These are phyloP conservation scores for Sitodiplosis mosellana DNA, from an alignment of 1,140 invertebrate species.

Conservation along the genomic window DNA sequence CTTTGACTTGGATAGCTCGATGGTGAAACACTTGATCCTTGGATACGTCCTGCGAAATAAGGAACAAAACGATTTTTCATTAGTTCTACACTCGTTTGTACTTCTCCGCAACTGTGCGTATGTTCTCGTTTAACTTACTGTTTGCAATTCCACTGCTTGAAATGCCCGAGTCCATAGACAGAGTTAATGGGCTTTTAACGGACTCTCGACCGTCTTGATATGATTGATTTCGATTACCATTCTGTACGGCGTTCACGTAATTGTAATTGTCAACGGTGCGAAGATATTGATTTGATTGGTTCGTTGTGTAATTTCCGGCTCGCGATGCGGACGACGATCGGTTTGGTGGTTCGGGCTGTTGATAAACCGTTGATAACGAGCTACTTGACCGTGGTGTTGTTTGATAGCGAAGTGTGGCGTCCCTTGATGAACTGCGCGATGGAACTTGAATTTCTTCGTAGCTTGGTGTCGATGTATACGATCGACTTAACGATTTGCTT, in stretches of 20 bases:
- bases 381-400: background rate
- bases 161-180: slow-evolving; percentile 6
- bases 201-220: slow-evolving; percentile 1
- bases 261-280: background rate
- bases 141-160: slow-evolving; percentile 5
- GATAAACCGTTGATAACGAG: slow-evolving; percentile 1
- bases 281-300: background rate
- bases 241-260: background rate
- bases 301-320: background rate
- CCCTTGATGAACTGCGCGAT: background rate
- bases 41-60: slow-evolving; percentile 1
- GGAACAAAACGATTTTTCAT: background rate
- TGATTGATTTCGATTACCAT: background rate
- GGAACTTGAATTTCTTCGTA: background rate
- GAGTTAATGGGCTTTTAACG: slow-evolving; percentile 4
- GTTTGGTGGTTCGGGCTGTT: background rate
- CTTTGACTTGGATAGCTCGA: slow-evolving; percentile 6
- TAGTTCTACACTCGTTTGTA: background rate
- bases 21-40: slow-evolving; percentile 5
- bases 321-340: background rate
- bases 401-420: background rate
- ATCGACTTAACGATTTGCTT: background rate
- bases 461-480: background rate
- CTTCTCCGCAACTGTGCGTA: too few species aligned
- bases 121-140: slow-evolving; percentile 5